Base-by-base conservation (phyloP, 2,797 vertebrate species). In the Falco berigora region DNA sequence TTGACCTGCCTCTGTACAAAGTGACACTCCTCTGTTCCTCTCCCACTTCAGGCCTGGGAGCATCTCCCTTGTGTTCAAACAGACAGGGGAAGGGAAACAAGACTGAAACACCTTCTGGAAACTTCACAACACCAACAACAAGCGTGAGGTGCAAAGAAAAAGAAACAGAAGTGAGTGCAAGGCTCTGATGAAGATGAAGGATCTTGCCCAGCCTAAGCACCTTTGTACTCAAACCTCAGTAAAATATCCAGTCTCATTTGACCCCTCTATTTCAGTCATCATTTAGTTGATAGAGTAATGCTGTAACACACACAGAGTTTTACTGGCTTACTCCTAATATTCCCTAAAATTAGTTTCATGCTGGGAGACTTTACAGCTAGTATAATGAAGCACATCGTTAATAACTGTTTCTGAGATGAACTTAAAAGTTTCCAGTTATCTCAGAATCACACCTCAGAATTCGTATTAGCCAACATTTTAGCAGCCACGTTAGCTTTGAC, bases 1-100 rank as follows among this genome's bases (percentile, higher is more conserved):
- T 8, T 1, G 1, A 38, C 23, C 7, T 16, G 27, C 28, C 21
- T 56, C n/a, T 58, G 16, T 1, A 0, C 2, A 1, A 92, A 78
- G 27, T 23, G 36, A n/a, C 27, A 10, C 7, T 6, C 14, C 30
- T 44, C 19, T 0, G 0, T 62, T 68, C 16, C 27, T 38, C 27
- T 61, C 23, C 49, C n/a, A 46, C 25, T 6, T 68, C 27, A 52
- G 0, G 0, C 28, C 13, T 8, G 5, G 24, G 11, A 74, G 17
- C 20, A 40, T 34, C 36, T 73, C 36, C 20, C 12, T 25, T 46
- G 14, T 58, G 12, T 79, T 79, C 36, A 50, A 40, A 50, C 3
- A 11, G 13, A 17, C 25, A 58, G 8, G 3, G 21, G 18, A 75
- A 78, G 18, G 36, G 24, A 73, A 73, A 50, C 8, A 78, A 50